These are phyloP conservation scores for Lordiphosa stackelbergi DNA, from an alignment of 1,140 invertebrate genomes.

Conservation along the genomic window DNA sequence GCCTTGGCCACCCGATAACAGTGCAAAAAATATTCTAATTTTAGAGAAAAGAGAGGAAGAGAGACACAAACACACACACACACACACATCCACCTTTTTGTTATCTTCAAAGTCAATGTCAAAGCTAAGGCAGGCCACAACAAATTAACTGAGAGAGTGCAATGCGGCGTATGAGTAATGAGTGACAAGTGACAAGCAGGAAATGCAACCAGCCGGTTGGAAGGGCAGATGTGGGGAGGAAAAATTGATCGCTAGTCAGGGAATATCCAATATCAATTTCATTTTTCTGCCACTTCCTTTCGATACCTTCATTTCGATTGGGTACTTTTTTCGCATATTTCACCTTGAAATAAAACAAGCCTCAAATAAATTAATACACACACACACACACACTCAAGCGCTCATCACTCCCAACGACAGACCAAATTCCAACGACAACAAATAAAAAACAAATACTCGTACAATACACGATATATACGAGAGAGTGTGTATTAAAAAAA, in stretches of 20 bases:
- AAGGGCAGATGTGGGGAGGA: no score
- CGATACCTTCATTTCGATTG: slow-evolving; percentile 28
- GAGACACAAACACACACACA: slow-evolving; percentile 13
- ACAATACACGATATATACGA: slow-evolving; percentile 1
- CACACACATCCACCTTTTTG: slow-evolving; percentile 12
- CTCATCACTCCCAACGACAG: slow-evolving; percentile 31
- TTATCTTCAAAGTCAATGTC: slow-evolving; percentile 72
- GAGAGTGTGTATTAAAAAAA: slow-evolving; percentile 1
- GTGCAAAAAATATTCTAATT: slow-evolving; percentile 47
- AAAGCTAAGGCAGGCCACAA: slow-evolving; percentile 36
- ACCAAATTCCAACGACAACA: slow-evolving; percentile 48
- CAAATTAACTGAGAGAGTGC: slow-evolving; percentile 33
- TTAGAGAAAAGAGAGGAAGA: slow-evolving; percentile 28
- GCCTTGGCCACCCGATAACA: slow-evolving; percentile 19
- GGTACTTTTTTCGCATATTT: slow-evolving; percentile 62
- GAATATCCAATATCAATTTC: not conserved
- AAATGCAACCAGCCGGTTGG: slow-evolving; percentile 20
- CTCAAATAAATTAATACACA: slow-evolving; percentile 65
- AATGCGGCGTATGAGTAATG: slow-evolving; percentile 57
- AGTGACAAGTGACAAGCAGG: slow-evolving; percentile 40
- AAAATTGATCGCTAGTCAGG: no score
- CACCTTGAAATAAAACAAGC: slow-evolving; percentile 70
- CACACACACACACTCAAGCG: slow-evolving; percentile 32
- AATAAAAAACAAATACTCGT: slow-evolving; percentile 47
- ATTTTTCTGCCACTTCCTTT: slow-evolving; percentile 38